phyloP scores from a whole-genome alignment of 2,797 vertebrate species.

The Sebastes trivittatus region DNA sequence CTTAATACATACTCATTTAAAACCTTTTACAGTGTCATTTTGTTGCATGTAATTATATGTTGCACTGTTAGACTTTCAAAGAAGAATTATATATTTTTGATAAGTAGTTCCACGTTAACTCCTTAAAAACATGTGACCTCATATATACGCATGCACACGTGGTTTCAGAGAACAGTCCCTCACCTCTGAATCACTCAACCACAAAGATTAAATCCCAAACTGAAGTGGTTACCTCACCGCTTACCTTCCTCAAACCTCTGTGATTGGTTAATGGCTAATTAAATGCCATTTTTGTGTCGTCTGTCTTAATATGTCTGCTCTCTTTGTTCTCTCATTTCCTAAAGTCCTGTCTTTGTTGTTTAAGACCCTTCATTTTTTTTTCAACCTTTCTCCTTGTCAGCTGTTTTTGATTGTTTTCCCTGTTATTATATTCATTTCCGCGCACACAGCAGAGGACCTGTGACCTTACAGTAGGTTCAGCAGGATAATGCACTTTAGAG shows the following conservation, averaged over 20 bases:
- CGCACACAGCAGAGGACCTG: not conserved
- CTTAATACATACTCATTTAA: not conserved
- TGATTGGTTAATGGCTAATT: slow-evolving; percentile 54
- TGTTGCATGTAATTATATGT: not conserved
- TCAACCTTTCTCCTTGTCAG: slow-evolving; percentile 2
- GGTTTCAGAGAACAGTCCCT: slow-evolving; percentile 4
- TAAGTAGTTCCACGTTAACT: not conserved
- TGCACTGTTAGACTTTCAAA: not conserved
- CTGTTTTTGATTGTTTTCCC: slow-evolving; percentile 19
- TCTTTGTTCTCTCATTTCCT: slow-evolving; percentile 29
- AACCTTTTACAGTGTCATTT: not conserved
- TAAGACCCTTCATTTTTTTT: not conserved
- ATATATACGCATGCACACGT: not conserved
- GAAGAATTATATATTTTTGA: not conserved
- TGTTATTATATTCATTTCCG: slow-evolving; percentile 2
- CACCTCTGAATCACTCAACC: slow-evolving; percentile 43
- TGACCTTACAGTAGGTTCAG: not conserved
- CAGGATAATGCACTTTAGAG: not conserved
- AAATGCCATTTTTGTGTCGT: slow-evolving; percentile 19
- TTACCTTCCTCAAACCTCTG: slow-evolving; percentile 34
- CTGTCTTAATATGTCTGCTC: slow-evolving; percentile 14
- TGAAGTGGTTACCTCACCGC: slow-evolving; percentile 30
- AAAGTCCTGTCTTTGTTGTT: slow-evolving; percentile 3
- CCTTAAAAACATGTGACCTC: slow-evolving; percentile 21
- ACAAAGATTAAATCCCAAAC: slow-evolving; percentile 26